A percentile compares a stretch with the other conserved stretches of the same genome.
These are phyloP conservation scores for Solea solea DNA, from an alignment of 2,113 vertebrate species.

Conservation along the genomic window DNA sequence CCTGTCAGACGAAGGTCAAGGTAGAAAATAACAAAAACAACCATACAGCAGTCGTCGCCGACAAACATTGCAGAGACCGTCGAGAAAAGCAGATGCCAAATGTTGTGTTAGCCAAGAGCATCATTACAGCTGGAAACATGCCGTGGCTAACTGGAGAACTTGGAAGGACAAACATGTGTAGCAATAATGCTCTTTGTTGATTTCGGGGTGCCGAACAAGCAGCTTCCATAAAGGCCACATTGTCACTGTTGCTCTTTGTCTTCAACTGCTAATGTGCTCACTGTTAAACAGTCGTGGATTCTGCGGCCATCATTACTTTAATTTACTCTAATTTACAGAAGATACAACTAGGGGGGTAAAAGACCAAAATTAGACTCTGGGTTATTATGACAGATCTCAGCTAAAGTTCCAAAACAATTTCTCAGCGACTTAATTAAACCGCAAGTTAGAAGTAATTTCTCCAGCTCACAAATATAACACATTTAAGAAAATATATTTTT, in stretches of 20 bases:
- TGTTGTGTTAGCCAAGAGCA: neutral
- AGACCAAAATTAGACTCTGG: too few relatives aligned
- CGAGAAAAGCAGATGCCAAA: neutral
- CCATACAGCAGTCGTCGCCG: neutral
- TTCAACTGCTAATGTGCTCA: too few relatives aligned
- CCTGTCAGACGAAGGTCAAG: neutral
- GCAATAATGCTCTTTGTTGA: neutral
- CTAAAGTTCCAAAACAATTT: too few relatives aligned
- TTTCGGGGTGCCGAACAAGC: neutral
- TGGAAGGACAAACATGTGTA: neutral
- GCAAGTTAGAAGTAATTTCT: too few relatives aligned
- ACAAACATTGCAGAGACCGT: neutral
- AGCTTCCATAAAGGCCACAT: neutral
- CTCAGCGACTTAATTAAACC: too few relatives aligned
- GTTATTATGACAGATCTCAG: too few relatives aligned
- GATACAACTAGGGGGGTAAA: too few relatives aligned
- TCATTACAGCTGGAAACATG: too few relatives aligned
- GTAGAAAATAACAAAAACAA: neutral
- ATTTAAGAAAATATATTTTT: too few relatives aligned
- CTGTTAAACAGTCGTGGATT: neutral
- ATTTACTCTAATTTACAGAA: too few relatives aligned
- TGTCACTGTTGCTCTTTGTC: neutral
- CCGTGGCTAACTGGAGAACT: neutral
- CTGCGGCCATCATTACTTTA: too few relatives aligned
- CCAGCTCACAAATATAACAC: too few relatives aligned